Base-by-base conservation (phyloP, 2,113 vertebrate species). In the Ancistrus triradiatus region DNA sequence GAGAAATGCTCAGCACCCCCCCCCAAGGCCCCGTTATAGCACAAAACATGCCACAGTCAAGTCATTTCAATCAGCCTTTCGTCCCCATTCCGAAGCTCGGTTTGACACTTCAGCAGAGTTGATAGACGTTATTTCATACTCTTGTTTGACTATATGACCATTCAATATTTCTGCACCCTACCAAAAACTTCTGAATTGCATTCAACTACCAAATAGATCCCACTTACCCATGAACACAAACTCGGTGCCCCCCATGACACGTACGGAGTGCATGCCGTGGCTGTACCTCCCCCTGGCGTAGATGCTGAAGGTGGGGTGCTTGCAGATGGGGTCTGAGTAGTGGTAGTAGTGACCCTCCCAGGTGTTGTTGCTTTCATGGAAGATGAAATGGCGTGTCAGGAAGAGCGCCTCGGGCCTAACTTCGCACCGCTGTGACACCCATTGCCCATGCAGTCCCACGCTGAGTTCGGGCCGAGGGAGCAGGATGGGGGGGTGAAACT, bases 301-400 rank as follows among this genome's bases (percentile, higher is more conserved):
- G 80, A 98, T 93, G 81, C 89, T 94, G 84, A 98, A 98, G 57
- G 93, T 94, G 46, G 93, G 93, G 74, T 98, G 93, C 68, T 92
- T 96, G 79, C 96, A 98, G 78, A 93, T 84, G 1, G 96, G 95
- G 81, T 98, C 95, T 0, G 95, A 93, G 84, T 94, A 98, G 83
- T 98, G 96, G 80, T 92, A 94, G 81, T 98, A 98, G 80, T 93
- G 90, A 0, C 96, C 96, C 72, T 98, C 95, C 96, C 96, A 98
- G 33, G 93, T 96, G 82, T 93, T 89, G 78, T 96, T 95, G 79
- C 92, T 91, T 81, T 95, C 91, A 0, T 98, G 92, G 86, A 98
- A 98, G 80, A 94, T 79, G 81, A 98, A 98, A 81, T 98, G 93
- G 4, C 96, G 89, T 0, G 95, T 97, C 70, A 98, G 92, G 82